phyloP scores from a whole-genome alignment of 2,113 vertebrate species.

The Nyctibius bracteatus region DNA sequence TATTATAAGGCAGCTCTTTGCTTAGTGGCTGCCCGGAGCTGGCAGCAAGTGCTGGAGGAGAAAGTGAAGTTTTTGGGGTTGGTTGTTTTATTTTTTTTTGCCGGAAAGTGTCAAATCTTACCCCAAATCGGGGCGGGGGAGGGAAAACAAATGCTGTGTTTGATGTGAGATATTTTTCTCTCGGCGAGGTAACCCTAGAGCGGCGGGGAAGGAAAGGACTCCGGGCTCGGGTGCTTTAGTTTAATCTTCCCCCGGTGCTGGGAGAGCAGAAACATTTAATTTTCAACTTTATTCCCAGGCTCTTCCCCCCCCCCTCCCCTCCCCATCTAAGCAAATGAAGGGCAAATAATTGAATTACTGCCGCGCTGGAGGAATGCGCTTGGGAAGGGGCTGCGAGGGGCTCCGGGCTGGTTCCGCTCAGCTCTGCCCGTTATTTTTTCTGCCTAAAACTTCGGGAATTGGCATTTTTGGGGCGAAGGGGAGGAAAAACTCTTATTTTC shows the following conservation, averaged over 20 bases:
- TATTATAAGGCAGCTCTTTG: not conserved
- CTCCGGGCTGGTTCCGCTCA: not conserved
- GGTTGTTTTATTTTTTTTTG: not conserved
- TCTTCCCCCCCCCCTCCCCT: not conserved
- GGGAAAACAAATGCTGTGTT: not conserved
- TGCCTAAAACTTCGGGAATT: not conserved
- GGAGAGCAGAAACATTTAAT: constrained; percentile 24
- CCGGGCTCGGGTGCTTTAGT: not conserved
- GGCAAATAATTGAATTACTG: constrained; percentile 29
- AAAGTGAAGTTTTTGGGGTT: not conserved
- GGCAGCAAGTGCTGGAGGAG: not conserved
- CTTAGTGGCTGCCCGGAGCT: not conserved
- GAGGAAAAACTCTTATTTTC: not conserved
- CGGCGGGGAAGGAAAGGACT: not conserved
- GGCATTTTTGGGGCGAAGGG: not conserved
- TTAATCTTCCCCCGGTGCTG: not conserved
- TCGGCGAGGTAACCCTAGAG: not conserved
- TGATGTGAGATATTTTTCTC: not conserved
- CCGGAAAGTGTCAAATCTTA: not conserved
- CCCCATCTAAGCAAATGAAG: not conserved
- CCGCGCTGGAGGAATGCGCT: not conserved
- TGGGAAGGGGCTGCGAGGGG: not conserved
- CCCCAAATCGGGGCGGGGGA: not conserved
- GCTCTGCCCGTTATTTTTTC: not conserved
- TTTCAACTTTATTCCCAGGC: constrained; percentile 47